Evolutionary conservation across 2,113 vertebrate genomes (phyloP), one percentile per base, ranked within the genome.

Genomic region (Odontesthes bonariensis): DNA sequence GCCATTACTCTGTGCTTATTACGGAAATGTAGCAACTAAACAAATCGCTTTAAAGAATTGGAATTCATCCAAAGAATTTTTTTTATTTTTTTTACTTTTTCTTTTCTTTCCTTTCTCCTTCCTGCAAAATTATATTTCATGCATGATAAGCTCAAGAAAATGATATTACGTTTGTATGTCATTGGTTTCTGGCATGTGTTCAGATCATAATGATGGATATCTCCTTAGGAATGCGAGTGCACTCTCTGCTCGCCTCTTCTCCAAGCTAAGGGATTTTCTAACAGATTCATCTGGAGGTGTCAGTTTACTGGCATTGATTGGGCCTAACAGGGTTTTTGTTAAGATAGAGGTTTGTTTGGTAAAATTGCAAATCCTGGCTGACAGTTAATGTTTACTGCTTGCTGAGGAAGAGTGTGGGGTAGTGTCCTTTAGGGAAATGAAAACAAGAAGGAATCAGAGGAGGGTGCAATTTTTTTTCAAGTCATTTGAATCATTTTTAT

Each of bases 181-280:
- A 85, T 86, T 78, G 74, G 70, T 86, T 88, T 82, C 59, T 86
- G 85, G 68, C 69, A 7, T 72, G 61, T 86, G 81, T 70, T 84
- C 79, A 47, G 85, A 91, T 92, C 75, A 86, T 82, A 83, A 83
- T 91, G 91, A 93, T 62, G 22, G 81, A 89, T 89, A 69, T 84
- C 80, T 90, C 75, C 84, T 90, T 83, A 79, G 60, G 76, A 86
- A 85, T 79, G 82, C 66, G 66, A 79, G 78, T 66, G 76, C 79
- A 14, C 66, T 59, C 65, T 67, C 73, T 20, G 57, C 73, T 67
- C 53, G 42, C 74, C 73, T 53, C 33, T 71, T 87, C 73, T 85
- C 56, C 58, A 9, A 79, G 77, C 67, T 83, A 61, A 81, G 70
- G 82, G 87, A 71, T 88, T 86, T 81, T 86, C 69, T 73, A 73